Evolutionary conservation across 2,113 vertebrate genomes (phyloP).

Genomic region (Pagrus major): DNA sequence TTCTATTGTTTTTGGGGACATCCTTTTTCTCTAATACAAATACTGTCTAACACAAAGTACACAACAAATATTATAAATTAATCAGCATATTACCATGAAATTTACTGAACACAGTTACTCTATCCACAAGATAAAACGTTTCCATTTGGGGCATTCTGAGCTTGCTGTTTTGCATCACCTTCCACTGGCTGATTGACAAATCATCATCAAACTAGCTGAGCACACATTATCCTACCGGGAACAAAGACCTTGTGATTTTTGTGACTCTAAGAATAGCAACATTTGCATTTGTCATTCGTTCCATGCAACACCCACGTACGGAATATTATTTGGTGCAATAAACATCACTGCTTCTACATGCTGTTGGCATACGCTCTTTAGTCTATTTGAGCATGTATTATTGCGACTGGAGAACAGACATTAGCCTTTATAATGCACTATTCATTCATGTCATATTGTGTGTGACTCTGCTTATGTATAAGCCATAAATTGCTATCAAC

Average conservation of each 20-base stretch:
- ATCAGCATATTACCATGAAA: not conserved
- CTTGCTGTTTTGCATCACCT: not conserved
- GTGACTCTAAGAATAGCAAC: not conserved
- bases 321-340: not conserved
- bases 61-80: not conserved
- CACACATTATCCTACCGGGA: not conserved
- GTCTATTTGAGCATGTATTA: not conserved
- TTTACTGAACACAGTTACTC: not conserved
- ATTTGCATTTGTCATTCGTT: slow-evolving; percentile 20
- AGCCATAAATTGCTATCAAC: not conserved
- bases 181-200: not conserved
- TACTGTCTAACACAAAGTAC: not conserved
- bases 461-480: not conserved
- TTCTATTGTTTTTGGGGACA: not conserved
- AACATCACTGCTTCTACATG: not conserved
- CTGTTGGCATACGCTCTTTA: not conserved
- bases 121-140: not conserved
- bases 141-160: not conserved
- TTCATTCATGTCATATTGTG: too few relatives aligned
- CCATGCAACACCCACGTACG: not conserved
- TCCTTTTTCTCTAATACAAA: not conserved
- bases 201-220: not conserved
- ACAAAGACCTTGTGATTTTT: not conserved
- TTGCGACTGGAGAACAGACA: not conserved
- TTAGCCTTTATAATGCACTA: not conserved